phyloP scores from a whole-genome alignment of 2,797 vertebrate species.

The Premnoplex brunnescens region DNA sequence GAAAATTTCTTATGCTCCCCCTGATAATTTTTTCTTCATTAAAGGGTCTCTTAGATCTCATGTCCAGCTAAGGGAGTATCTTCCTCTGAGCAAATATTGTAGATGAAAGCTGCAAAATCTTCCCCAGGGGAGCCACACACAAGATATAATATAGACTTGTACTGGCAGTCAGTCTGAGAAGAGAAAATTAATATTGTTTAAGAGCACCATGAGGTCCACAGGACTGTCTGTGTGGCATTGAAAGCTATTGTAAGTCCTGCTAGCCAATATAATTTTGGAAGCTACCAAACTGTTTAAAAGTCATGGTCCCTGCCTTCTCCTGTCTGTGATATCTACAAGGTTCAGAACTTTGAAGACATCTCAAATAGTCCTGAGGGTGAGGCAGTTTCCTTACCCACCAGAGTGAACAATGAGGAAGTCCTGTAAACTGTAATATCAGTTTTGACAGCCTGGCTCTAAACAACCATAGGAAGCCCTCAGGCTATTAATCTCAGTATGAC shows the following conservation, averaged over 20 bases:
- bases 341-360: background rate
- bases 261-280: background rate
- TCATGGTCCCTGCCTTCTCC: background rate
- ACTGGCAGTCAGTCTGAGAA: background rate
- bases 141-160: background rate
- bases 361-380: rapidly evolving
- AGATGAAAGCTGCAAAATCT: background rate
- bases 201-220: background rate
- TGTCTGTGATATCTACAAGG: background rate
- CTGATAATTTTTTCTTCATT: background rate
- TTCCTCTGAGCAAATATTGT: background rate
- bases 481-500: background rate
- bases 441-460: background rate
- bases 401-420: background rate
- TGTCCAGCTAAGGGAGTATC: background rate
- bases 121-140: background rate
- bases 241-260: rapidly evolving
- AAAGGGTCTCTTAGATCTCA: background rate
- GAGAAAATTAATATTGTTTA: background rate
- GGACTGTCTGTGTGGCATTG: background rate
- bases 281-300: background rate
- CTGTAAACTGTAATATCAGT: background rate
- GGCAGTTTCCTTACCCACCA: background rate
- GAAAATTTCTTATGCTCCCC: background rate
- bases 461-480: background rate